A percentile compares a stretch with the other conserved stretches of the same genome.
These are phyloP conservation scores for Callyntrura sp. DNA, from an alignment of 2,888 invertebrate genomes.

Conservation along the genomic window DNA sequence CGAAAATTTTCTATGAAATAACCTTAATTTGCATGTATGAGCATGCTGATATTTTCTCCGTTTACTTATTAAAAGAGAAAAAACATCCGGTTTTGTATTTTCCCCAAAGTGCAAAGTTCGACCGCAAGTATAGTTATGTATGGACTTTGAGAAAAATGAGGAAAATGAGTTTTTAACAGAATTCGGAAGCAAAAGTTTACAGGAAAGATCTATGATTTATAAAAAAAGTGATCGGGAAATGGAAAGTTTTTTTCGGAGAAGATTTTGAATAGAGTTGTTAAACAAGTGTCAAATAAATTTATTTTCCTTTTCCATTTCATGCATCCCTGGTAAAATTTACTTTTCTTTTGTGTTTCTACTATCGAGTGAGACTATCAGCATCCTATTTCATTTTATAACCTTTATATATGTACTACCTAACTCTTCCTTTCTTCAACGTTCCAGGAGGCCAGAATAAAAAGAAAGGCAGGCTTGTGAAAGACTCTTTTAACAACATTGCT, in stretches of 20 bases:
- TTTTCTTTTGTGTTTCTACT: conserved; percentile 11
- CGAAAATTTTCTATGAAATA: conserved; percentile 16
- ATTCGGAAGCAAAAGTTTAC: too few species aligned
- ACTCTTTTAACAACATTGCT: too few species aligned
- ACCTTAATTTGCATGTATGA: conserved; percentile 46
- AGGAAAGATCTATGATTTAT: background rate
- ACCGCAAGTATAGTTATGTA: background rate
- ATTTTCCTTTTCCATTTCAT: background rate
- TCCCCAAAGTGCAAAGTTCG: conserved; percentile 8
- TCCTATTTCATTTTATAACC: background rate
- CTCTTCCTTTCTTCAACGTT: too few species aligned
- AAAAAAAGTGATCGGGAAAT: background rate
- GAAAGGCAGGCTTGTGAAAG: too few species aligned
- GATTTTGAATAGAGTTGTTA: background rate
- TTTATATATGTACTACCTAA: too few species aligned
- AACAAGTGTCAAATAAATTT: conserved; percentile 2
- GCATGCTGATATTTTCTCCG: conserved; percentile 17
- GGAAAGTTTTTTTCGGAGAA: background rate
- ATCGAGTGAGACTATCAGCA: background rate
- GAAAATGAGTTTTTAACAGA: conserved; percentile 15
- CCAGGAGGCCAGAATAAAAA: too few species aligned
- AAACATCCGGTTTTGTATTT: background rate
- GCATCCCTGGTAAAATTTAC: background rate
- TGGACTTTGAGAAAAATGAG: conserved; percentile 12
- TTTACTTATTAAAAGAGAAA: background rate